These are phyloP conservation scores for Meriones unguiculatus DNA, from an alignment of 2,113 vertebrate species.

Conservation along the genomic window DNA sequence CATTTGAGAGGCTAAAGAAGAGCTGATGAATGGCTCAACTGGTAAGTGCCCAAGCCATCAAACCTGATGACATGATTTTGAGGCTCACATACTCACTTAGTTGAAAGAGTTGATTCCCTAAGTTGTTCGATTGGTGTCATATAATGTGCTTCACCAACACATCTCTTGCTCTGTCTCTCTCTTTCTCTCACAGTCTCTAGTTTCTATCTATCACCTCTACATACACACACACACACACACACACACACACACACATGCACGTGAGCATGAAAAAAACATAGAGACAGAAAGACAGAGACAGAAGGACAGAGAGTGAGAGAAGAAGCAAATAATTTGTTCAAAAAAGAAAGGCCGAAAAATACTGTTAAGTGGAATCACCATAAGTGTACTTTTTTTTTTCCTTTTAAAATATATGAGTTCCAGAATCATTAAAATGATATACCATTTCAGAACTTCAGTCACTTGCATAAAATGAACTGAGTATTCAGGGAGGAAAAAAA, in stretches of 20 bases:
- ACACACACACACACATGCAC: not conserved
- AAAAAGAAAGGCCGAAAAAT: not conserved
- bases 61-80: not conserved
- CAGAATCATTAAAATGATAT: not conserved
- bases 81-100: not conserved
- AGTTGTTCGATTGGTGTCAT: not conserved
- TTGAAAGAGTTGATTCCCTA: not conserved
- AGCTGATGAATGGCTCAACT: not conserved
- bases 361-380: not conserved
- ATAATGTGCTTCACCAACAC: not conserved
- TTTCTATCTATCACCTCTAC: not conserved
- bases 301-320: not conserved
- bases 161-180: not conserved
- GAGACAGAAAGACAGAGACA: not conserved
- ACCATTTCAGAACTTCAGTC: not conserved
- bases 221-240: not conserved
- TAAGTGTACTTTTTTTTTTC: not conserved
- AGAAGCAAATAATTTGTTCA: not conserved
- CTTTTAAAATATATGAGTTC: not conserved
- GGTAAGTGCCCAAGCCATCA: not conserved
- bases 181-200: not conserved
- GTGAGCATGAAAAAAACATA: too few relatives aligned
- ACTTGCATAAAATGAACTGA: slow-evolving; percentile 2
- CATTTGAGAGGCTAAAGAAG: not conserved
- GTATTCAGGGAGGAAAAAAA: not conserved